A percentile compares a stretch with the other conserved stretches of the same genome.
These are phyloP conservation scores for Hemiscyllium ocellatum DNA, from an alignment of 2,113 vertebrate genomes.

Conservation along the genomic window DNA sequence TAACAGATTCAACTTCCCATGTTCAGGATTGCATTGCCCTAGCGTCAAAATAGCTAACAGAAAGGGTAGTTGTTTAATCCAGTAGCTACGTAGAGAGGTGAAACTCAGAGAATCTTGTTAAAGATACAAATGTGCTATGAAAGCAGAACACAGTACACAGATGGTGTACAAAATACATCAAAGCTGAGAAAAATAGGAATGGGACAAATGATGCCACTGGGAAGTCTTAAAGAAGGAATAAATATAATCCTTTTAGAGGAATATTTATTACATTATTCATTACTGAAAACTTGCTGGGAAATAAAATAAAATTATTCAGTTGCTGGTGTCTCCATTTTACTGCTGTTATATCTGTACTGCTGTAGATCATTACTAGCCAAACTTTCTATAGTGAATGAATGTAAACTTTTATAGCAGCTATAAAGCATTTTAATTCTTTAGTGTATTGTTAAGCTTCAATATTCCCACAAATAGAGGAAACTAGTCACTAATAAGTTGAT, in stretches of 20 bases:
- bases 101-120: background rate
- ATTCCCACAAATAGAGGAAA: slow-evolving; percentile 12
- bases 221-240: background rate
- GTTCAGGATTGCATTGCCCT: background rate
- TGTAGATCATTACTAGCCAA: background rate
- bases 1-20: background rate
- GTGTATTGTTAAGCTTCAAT: slow-evolving; percentile 5
- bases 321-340: background rate
- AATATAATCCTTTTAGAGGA: background rate
- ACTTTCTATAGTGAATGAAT: background rate
- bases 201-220: background rate
- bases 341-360: background rate
- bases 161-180: background rate
- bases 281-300: background rate
- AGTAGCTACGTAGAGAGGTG: background rate
- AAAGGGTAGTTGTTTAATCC: background rate
- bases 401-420: background rate
- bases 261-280: slow-evolving; percentile 9
- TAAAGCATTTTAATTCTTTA: slow-evolving; percentile 6
- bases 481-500: background rate
- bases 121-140: background rate
- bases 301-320: slow-evolving; percentile 1
- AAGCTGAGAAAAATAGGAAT: background rate
- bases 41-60: too few species aligned
- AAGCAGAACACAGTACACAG: background rate